phyloP scores from a whole-genome alignment of 30 jellyfish, hydroid and myxozoan genomes.

The Clytia hemisphaerica region DNA sequence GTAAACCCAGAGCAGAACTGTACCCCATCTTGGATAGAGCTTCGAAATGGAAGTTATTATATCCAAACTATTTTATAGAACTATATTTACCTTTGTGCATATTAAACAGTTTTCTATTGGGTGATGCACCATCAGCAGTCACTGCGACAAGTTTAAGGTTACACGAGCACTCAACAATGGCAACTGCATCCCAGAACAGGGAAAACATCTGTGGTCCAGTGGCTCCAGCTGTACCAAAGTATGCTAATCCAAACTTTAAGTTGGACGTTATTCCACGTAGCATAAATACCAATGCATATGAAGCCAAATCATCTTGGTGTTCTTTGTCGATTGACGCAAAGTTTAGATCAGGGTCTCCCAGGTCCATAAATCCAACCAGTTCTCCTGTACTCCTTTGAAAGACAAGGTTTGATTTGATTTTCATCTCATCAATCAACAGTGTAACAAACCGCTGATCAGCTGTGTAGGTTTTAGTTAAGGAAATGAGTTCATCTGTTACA shows the following conservation, averaged over 20 bases:
- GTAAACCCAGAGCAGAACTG: too few relatives aligned
- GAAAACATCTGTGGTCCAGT: constrained; percentile 44
- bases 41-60: too few relatives aligned
- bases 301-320: constrained; percentile 24
- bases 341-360: not conserved
- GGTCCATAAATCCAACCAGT: not conserved
- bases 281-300: constrained; percentile 32
- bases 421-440: too few relatives aligned
- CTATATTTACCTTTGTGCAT: constrained; percentile 18
- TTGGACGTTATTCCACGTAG: constrained; percentile 29
- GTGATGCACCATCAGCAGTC: constrained; percentile 55
- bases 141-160: constrained; percentile 38
- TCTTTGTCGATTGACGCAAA: not conserved
- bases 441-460: not conserved
- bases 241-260: constrained; percentile 27
- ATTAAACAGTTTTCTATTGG: constrained; percentile 39
- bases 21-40: too few relatives aligned
- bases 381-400: not conserved
- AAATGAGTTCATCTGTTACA: not conserved
- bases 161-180: constrained; percentile 36
- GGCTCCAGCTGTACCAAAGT: constrained; percentile 38
- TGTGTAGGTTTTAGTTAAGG: not conserved
- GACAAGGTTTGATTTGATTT: not conserved
- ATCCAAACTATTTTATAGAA: too few relatives aligned
- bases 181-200: constrained; percentile 44